Evolutionary conservation across 2,888 invertebrate species (phyloP), one percentile per base, ranked within the genome.

Genomic region (Formica aserva): DNA sequence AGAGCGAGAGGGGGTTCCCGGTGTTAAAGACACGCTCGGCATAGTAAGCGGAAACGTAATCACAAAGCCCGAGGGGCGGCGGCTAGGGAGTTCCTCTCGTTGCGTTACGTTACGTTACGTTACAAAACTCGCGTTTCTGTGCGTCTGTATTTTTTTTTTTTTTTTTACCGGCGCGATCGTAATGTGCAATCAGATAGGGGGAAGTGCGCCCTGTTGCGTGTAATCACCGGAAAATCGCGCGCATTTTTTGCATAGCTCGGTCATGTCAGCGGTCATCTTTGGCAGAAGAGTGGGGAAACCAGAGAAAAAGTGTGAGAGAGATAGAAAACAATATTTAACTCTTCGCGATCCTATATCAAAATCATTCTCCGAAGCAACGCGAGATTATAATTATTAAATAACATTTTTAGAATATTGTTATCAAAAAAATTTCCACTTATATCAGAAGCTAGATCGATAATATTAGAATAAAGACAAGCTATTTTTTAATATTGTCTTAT

Each of bases 41-140:
- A 80, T 62, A 71, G 60, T 89, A 88, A 90, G 88, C 91, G 91
- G 91, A 88, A 90, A 91, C 89, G 88, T 88, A 89, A 88, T 88
- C 89, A 78, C 89, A 89, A 87, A 85, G 88, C 77, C 80, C 77
- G 13, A 41, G 41, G 32, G 78, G 83, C 76, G 60, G 41, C 78
- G 67, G 78, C 45, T 26, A 18, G 71, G 35, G 35, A 35, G 45
- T 69, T 26, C 71, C 78, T 45, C 66, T 41, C 35, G 63, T 18
- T 65, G 65, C 76, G 29, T 55, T 71, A 9, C 18, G 8, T 52
- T 71, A 9, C 18, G 8, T 52, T 52, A 35, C 71, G 60, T 52
- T 52, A 45, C 71, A 60, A 69, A 62, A 60, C 60, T 41, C n/a
- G 22, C 15, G 32, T 45, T 57, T 45, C 62, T 67, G 41, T 22